Percentiles rank a stretch among this genome's conserved stretches.
These are phyloP conservation scores for Dasyprocta punctata DNA, from an alignment of 2,113 vertebrate species.

Conservation along the genomic window DNA sequence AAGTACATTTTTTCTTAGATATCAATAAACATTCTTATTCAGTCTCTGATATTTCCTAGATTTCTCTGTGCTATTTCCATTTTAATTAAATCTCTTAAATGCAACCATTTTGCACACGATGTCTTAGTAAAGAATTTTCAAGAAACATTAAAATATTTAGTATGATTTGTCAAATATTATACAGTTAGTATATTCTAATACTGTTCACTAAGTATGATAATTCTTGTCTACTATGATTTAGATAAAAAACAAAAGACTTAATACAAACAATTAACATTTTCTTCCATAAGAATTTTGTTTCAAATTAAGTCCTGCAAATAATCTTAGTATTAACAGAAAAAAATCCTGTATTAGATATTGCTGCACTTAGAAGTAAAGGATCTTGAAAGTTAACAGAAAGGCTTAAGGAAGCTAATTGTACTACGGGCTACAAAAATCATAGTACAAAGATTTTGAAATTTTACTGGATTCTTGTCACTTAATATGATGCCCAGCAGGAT, in stretches of 20 bases:
- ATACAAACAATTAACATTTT: background rate
- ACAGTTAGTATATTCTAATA: background rate
- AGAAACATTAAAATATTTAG: background rate
- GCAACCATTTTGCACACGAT: background rate
- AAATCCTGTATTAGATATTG: background rate
- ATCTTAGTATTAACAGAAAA: background rate
- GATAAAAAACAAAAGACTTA: background rate
- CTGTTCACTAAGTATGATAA: background rate
- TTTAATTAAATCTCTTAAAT: background rate
- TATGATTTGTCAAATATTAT: background rate
- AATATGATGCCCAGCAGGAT: background rate
- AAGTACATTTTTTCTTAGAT: background rate
- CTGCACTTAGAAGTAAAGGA: background rate
- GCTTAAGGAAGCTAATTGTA: background rate
- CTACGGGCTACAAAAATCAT: background rate
- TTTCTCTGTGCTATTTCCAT: background rate
- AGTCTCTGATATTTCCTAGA: background rate
- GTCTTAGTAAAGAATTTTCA: background rate
- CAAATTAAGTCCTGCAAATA: background rate
- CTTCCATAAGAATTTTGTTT: background rate
- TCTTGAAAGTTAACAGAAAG: background rate
- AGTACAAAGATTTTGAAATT: constrained; percentile 6
- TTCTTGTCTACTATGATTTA: background rate
- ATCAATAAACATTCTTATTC: background rate
- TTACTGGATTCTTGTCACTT: constrained; percentile 7